A percentile compares a stretch with the other conserved stretches of the same genome.
Evolutionary conservation across 2,888 invertebrate genomes (phyloP).

Genomic region (Therioaphis trifolii): DNA sequence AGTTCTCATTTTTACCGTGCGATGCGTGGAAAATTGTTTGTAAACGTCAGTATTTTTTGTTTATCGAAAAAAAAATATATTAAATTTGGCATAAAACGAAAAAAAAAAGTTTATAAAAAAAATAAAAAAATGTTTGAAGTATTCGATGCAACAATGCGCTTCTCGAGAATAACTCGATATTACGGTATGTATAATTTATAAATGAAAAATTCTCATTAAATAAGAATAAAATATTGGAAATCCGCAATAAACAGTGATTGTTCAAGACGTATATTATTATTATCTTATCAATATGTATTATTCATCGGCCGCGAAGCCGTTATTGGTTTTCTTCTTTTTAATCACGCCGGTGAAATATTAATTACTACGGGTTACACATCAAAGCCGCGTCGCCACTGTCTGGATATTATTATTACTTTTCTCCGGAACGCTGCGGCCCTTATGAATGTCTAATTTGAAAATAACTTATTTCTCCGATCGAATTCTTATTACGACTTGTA

Average conservation of each 20-base stretch:
- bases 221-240: constrained; percentile 14
- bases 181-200: not conserved
- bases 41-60: too few species aligned
- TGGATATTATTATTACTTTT: constrained; percentile 1
- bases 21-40: too few species aligned
- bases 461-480: not conserved
- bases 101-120: not conserved
- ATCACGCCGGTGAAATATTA: constrained; percentile 35
- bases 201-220: not conserved
- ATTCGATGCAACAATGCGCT: not conserved
- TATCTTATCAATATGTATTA: constrained; percentile 33
- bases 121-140: not conserved
- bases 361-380: constrained; percentile 24
- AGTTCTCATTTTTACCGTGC: too few species aligned
- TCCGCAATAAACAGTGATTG: not conserved
- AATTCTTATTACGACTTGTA: constrained; percentile 33
- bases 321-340: constrained; percentile 1
- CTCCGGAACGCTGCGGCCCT: not conserved
- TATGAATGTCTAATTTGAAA: not conserved
- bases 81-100: not conserved
- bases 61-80: too few species aligned
- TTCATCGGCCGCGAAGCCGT: not conserved
- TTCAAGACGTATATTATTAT: not conserved
- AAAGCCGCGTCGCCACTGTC: not conserved
- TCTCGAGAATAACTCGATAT: not conserved